Conservation (phyloP, 2,888 invertebrate species). For the Dryobotodes eremita region DNA sequence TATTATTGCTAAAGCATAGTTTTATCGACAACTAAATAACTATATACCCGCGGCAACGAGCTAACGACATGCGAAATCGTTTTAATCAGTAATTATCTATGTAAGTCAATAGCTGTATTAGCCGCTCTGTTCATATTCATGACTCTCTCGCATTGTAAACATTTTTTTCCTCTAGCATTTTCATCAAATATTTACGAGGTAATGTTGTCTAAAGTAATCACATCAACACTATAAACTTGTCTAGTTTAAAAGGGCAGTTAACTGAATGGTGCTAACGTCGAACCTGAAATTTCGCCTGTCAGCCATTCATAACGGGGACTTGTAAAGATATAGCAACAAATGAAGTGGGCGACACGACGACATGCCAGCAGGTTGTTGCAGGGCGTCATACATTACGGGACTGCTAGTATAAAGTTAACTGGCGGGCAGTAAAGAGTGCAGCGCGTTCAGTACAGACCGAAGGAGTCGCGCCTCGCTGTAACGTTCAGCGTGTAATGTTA, state of each 20-base stretch:
- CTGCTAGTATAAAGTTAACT: neutral
- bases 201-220: slow-evolving; percentile 16
- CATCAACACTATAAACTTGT: slow-evolving; percentile 4
- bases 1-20: slow-evolving; percentile 30
- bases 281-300: slow-evolving; percentile 38
- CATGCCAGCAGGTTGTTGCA: neutral
- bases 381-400: slow-evolving; percentile 11
- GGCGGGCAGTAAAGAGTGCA: slow-evolving; percentile 19
- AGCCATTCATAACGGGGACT: slow-evolving; percentile 31
- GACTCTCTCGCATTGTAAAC: slow-evolving; percentile 11
- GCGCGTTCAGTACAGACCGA: slow-evolving; percentile 9
- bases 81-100: slow-evolving; percentile 30
- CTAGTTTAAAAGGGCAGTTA: slow-evolving; percentile 7
- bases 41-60: slow-evolving; percentile 15
- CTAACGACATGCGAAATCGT: slow-evolving; percentile 33
- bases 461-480: slow-evolving; percentile 32
- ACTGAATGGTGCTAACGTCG: slow-evolving; percentile 3
- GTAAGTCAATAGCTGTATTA: slow-evolving; percentile 35
- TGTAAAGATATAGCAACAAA: slow-evolving; percentile 12
- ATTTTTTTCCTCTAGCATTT: slow-evolving; percentile 15
- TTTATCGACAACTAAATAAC: slow-evolving; percentile 33
- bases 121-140: slow-evolving; percentile 30
- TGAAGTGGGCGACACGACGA: slow-evolving; percentile 3
- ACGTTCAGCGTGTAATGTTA: slow-evolving; percentile 30
- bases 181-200: slow-evolving; percentile 25